Percentiles rank a stretch among this genome's conserved stretches.
Evolutionary conservation across 1,140 invertebrate genomes (phyloP).

Genomic region (Caenorhabditis briggsae): DNA sequence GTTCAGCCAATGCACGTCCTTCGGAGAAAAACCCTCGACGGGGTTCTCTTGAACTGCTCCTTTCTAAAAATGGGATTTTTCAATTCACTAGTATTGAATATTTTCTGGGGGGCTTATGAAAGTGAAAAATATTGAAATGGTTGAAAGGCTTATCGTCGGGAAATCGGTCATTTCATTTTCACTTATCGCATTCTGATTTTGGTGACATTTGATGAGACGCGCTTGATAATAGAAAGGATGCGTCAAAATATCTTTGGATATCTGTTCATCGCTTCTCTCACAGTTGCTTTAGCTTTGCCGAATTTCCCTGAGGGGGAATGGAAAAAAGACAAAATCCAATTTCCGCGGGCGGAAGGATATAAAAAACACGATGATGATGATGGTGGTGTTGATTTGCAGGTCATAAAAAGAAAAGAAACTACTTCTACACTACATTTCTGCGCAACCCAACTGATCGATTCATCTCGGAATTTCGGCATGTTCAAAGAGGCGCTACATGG

Average conservation of each 20-base stretch:
- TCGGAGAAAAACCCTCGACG: background rate
- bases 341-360: conserved; percentile 24
- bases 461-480: conserved; percentile 93
- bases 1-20: background rate
- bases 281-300: conserved; percentile 5
- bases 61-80: background rate
- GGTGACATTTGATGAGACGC: background rate
- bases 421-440: conserved; percentile 95
- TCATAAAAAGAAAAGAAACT: conserved; percentile 79
- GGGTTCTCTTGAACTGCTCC: background rate
- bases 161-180: conserved; percentile 23
- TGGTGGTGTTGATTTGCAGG: conserved; percentile 62
- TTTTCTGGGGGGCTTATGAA: background rate
- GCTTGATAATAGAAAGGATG: background rate
- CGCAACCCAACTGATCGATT: conserved; percentile 91
- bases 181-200: background rate
- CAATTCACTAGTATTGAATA: background rate
- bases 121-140: background rate
- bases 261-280: background rate
- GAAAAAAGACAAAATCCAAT: conserved; percentile 1
- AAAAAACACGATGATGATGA: background rate
- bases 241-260: background rate
- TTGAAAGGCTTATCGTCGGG: background rate
- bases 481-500: conserved; percentile 98
- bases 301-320: background rate